Conservation (phyloP, 1,140 invertebrate species). For the Tetragonula clypearis region DNA sequence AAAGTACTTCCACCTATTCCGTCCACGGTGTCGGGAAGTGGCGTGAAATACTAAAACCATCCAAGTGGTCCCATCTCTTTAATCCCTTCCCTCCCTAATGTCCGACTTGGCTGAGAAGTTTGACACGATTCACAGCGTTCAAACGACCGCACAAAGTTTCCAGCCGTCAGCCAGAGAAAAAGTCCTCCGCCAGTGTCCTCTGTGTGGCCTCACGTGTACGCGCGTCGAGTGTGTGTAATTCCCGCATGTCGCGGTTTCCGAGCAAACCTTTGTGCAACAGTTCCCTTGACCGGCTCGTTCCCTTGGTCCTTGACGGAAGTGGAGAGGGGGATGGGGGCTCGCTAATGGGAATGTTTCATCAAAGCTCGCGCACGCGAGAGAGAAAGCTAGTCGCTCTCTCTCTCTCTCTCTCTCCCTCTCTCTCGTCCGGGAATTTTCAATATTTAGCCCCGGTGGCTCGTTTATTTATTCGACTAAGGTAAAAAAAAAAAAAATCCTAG, state of each 20-base stretch:
- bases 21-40: background rate
- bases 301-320: slow-evolving; percentile 21
- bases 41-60: background rate
- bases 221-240: background rate
- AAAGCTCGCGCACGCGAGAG: slow-evolving; percentile 21
- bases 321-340: background rate
- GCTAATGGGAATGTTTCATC: slow-evolving; percentile 48
- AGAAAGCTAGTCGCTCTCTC: background rate
- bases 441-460: slow-evolving; percentile 7
- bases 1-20: no score
- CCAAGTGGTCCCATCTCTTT: no score
- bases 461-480: slow-evolving; percentile 11
- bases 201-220: background rate
- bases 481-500: background rate
- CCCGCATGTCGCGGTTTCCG: slow-evolving; percentile 36
- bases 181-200: background rate
- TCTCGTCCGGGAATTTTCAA: background rate
- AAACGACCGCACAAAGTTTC: background rate
- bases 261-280: slow-evolving; percentile 46
- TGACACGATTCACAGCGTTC: background rate
- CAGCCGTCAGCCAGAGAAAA: slow-evolving; percentile 20
- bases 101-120: background rate
- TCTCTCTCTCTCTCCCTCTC: background rate
- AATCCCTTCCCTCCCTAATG: background rate
- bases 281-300: slow-evolving; percentile 22